Evolutionary conservation across 2,888 invertebrate species (phyloP).

Genomic region (Hybos culiciformis): DNA sequence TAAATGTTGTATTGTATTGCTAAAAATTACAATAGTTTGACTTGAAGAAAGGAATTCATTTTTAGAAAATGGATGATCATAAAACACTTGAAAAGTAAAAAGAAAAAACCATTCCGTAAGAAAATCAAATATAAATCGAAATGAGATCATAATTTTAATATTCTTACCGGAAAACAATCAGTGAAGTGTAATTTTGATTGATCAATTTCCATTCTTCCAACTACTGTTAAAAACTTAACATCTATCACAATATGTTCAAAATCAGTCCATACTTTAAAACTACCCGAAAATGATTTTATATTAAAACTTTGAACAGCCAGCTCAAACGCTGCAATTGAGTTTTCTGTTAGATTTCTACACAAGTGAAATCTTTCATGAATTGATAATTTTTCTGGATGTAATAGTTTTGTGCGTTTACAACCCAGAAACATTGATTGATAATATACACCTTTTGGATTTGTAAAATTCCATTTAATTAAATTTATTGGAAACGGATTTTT

Average conservation of each 20-base stretch:
- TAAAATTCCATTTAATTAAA: slow-evolving; percentile 28
- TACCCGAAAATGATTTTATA: slow-evolving; percentile 53
- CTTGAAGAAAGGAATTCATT: background rate
- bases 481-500: slow-evolving; percentile 30
- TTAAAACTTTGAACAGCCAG: slow-evolving; percentile 52
- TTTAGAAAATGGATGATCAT: background rate
- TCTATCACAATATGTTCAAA: slow-evolving; percentile 55
- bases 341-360: slow-evolving; percentile 21
- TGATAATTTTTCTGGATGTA: background rate
- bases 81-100: background rate
- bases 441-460: slow-evolving; percentile 26
- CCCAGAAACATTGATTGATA: slow-evolving; percentile 40
- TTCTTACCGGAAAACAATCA: slow-evolving; percentile 67
- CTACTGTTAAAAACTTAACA: slow-evolving; percentile 60
- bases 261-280: slow-evolving; percentile 57
- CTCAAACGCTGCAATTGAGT: slow-evolving; percentile 40
- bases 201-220: slow-evolving; percentile 55
- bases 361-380: slow-evolving; percentile 16
- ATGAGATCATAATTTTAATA: background rate
- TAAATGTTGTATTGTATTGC: background rate
- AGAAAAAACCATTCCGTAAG: too few relatives aligned
- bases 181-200: slow-evolving; percentile 55
- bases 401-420: slow-evolving; percentile 31
- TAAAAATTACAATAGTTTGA: background rate
- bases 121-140: background rate